A percentile compares a stretch with the other conserved stretches of the same genome.
phyloP scores from a whole-genome alignment of 1,140 invertebrate genomes.

The Musca vetustissima region DNA sequence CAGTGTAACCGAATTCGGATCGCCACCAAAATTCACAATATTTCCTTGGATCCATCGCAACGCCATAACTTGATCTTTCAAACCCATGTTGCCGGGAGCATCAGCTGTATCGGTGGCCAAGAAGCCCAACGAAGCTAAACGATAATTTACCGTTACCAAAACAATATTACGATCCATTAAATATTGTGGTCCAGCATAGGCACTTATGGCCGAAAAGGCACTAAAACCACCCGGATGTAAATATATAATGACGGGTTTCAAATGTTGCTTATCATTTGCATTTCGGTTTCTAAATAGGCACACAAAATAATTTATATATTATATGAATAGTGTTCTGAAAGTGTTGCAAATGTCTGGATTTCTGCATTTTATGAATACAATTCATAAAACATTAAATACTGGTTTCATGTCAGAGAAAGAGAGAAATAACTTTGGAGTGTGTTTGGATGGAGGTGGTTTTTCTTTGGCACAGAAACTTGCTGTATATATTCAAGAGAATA shows the following conservation, averaged over 20 bases:
- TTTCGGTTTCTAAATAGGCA: too few relatives aligned
- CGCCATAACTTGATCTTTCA: conserved; percentile 73
- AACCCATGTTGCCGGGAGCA: conserved; percentile 70
- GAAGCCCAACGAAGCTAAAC: conserved; percentile 65
- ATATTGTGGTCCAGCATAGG: conserved; percentile 55
- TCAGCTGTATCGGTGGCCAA: conserved; percentile 63
- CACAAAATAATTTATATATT: too few relatives aligned
- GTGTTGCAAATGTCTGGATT: too few relatives aligned
- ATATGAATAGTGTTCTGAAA: too few relatives aligned
- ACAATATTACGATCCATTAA: conserved; percentile 62
- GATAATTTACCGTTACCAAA: conserved; percentile 65
- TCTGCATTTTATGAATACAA: too few relatives aligned
- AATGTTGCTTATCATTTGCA: too few relatives aligned
- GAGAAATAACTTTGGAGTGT: too few relatives aligned
- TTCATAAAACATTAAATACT: too few relatives aligned
- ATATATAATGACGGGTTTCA: conserved; percentile 62
- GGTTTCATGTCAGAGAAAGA: too few relatives aligned
- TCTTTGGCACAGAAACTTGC: too few relatives aligned
- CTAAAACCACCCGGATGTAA: conserved; percentile 67
- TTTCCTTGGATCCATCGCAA: conserved; percentile 76
- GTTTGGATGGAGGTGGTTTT: too few relatives aligned
- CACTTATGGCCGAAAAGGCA: conserved; percentile 55
- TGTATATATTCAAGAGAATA: too few relatives aligned
- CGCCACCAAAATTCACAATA: conserved; percentile 69
- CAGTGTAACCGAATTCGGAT: conserved; percentile 65